Evolutionary conservation across 1,140 invertebrate genomes (phyloP).

Genomic region (Saccostrea cuccullata): DNA sequence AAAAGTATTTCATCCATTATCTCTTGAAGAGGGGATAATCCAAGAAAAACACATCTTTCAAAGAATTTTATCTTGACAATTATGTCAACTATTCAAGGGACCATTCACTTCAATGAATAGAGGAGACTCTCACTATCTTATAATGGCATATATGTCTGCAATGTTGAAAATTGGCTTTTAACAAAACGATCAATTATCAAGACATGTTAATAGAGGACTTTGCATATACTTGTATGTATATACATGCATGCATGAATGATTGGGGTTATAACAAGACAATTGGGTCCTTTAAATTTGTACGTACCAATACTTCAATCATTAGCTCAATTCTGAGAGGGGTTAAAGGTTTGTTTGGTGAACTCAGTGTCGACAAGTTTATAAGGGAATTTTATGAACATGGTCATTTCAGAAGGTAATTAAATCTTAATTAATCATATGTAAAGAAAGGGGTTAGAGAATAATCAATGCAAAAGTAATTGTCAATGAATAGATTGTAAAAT

Average conservation of each 20-base stretch:
- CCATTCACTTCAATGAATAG: not conserved
- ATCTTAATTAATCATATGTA: too few species aligned
- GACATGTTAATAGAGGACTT: slow-evolving; percentile 7
- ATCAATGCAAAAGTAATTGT: too few species aligned
- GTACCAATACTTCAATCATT: not conserved
- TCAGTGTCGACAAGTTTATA: not conserved
- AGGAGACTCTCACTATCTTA: not conserved
- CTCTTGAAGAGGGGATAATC: not conserved
- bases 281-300: not conserved
- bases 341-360: not conserved
- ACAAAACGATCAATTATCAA: not conserved
- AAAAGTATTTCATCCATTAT: not conserved
- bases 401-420: not conserved
- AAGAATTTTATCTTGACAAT: not conserved
- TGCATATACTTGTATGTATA: not conserved
- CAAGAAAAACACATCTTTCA: not conserved
- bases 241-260: slow-evolving; percentile 5
- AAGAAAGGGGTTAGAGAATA: too few species aligned
- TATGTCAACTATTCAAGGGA: not conserved
- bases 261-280: not conserved
- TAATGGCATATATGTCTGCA: not conserved
- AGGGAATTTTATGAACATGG: not conserved
- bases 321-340: not conserved
- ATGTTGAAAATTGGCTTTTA: slow-evolving; percentile 23
- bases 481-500: too few species aligned